phyloP scores from a whole-genome alignment of 2,888 invertebrate genomes.

The Nowickia ferox region DNA sequence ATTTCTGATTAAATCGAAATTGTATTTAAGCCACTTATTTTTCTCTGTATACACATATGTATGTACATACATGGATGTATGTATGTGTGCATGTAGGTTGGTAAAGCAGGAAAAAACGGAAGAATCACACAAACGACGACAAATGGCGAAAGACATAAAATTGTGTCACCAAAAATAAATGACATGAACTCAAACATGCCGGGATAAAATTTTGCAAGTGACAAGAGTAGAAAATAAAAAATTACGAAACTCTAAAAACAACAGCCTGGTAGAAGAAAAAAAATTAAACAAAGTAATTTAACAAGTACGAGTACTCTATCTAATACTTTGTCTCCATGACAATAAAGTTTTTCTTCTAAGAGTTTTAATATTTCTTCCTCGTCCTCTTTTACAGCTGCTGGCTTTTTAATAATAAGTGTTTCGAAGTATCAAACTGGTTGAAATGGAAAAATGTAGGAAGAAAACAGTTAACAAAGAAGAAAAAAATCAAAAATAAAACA shows the following conservation, averaged over 20 bases:
- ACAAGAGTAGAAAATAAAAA: neutral
- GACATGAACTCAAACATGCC: constrained; percentile 68
- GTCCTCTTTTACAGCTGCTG: constrained; percentile 6
- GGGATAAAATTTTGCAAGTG: constrained; percentile 52
- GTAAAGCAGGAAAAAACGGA: constrained; percentile 15
- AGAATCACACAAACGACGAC: constrained; percentile 18
- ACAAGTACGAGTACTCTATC: constrained; percentile 37
- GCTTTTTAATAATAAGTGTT: constrained; percentile 39
- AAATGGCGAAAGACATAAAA: constrained; percentile 67
- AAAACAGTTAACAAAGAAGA: constrained; percentile 29
- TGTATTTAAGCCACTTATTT: constrained; percentile 60
- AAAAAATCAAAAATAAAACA: constrained; percentile 54
- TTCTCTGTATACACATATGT: neutral
- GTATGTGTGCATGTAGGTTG: neutral
- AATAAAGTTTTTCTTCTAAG: constrained; percentile 52
- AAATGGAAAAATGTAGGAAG: constrained; percentile 30
- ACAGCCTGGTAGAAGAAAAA: constrained; percentile 19
- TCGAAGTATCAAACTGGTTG: constrained; percentile 52
- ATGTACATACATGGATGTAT: no score
- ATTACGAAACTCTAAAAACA: constrained; percentile 18
- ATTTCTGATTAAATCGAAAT: constrained; percentile 80
- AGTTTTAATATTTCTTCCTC: neutral
- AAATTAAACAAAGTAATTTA: constrained; percentile 39
- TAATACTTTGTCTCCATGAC: constrained; percentile 46
- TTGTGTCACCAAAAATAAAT: constrained; percentile 77